These are phyloP conservation scores for Salvelinus namaycush DNA, from an alignment of 2,113 vertebrate genomes.

Conservation along the genomic window DNA sequence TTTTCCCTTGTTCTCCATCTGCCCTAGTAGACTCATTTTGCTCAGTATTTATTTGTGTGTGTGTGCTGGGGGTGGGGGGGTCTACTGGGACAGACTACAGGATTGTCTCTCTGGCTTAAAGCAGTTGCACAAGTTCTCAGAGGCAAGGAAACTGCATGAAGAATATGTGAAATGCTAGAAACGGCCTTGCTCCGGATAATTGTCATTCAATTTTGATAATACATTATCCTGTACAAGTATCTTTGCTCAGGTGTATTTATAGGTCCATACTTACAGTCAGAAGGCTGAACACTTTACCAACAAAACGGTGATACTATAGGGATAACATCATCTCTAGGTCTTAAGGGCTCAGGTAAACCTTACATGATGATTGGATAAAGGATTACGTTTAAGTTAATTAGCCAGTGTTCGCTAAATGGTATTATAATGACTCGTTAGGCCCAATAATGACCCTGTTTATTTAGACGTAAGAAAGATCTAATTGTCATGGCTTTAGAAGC, in stretches of 20 bases:
- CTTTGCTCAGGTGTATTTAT: too few species aligned
- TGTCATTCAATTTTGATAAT: too few species aligned
- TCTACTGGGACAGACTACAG: not conserved
- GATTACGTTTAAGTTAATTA: constrained; percentile 60
- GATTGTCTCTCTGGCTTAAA: not conserved
- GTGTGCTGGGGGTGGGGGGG: not conserved
- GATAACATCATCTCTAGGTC: not conserved
- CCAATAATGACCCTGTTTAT: constrained; percentile 32
- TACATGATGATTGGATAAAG: constrained; percentile 70
- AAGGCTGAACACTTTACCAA: not conserved
- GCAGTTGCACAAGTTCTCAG: not conserved
- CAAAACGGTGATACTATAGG: not conserved
- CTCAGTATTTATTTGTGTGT: not conserved
- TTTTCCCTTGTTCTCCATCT: not conserved
- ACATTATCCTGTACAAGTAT: too few species aligned
- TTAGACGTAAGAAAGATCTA: constrained; percentile 9
- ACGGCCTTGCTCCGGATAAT: not conserved
- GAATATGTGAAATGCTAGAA: too few species aligned
- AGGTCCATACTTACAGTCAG: not conserved
- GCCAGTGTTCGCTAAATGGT: constrained; percentile 52
- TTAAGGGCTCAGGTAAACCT: constrained; percentile 14
- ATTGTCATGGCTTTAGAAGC: not conserved
- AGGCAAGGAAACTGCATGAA: not conserved
- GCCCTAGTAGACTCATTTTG: not conserved
- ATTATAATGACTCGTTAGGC: constrained; percentile 41